Percentiles rank a stretch among this genome's conserved stretches.
These are phyloP conservation scores for Agonum fuliginosum DNA, from an alignment of 2,888 invertebrate species.

Conservation along the genomic window DNA sequence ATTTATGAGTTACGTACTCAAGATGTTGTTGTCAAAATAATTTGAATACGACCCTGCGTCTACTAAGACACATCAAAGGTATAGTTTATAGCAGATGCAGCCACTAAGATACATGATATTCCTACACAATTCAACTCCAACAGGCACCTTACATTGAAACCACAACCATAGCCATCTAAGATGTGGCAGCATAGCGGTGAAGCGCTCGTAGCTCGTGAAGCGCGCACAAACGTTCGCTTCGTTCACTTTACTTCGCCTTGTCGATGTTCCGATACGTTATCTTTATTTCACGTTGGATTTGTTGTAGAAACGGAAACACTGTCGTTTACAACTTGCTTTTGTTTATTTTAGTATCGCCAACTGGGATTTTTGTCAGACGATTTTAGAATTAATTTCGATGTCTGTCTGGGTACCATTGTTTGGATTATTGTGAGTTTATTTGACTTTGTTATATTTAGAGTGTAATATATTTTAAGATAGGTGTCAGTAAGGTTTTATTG, in stretches of 20 bases:
- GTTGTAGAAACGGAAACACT: constrained; percentile 20
- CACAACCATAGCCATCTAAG: constrained; percentile 20
- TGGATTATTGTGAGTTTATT: constrained; percentile 14
- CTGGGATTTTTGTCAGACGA: background rate
- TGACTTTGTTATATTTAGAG: constrained; percentile 18
- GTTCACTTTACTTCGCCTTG: background rate
- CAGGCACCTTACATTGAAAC: constrained; percentile 4
- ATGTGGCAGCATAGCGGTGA: constrained; percentile 11
- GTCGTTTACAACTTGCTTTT: constrained; percentile 36
- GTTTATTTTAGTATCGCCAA: constrained; percentile 32
- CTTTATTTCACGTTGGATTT: constrained; percentile 43
- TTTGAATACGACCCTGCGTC: constrained; percentile 5
- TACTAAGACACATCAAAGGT: constrained; percentile 6
- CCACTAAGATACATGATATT: constrained; percentile 10
- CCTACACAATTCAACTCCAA: constrained; percentile 31
- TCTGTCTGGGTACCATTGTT: no score
- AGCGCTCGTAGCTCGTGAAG: no score
- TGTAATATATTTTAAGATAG: constrained; percentile 8
- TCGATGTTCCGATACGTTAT: constrained; percentile 37
- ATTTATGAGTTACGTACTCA: no score
- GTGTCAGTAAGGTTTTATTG: constrained; percentile 5
- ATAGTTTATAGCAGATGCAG: constrained; percentile 36
- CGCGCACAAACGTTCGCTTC: background rate
- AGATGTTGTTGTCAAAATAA: no score
- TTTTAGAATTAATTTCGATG: constrained; percentile 12